Evolutionary conservation across 92 coral and sea anemone genomes (phyloP), one percentile per base, ranked within the genome.

Genomic region (Metridium senile): DNA sequence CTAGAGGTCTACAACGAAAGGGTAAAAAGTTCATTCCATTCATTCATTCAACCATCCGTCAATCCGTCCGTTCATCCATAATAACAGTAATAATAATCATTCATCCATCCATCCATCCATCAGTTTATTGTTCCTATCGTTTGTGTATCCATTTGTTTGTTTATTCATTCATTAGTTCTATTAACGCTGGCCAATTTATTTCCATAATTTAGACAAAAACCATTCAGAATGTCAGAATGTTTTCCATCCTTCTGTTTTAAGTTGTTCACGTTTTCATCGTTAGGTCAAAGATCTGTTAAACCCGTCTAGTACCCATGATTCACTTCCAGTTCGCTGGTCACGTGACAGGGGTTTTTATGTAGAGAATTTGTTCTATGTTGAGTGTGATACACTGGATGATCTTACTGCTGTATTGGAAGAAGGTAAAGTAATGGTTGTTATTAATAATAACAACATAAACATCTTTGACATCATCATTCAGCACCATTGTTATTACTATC

Each of bases 241-340:
- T 13, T 39, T 39, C 8, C 6, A 39, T 39, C 13, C 6, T 39
- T 4, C 13, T 39, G 13, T 39, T 39, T 4, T 39, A 4, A 13
- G 49, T 39, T 39, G 49, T 6, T 6, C 49, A 4, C 13, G 49
- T 39, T 39, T 39, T 39, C 49, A 39, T 13, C 49, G 13, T 39
- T 39, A 95, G 99, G 97, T 95, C 8, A 89, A 96, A 74, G 99
- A 96, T 57, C 79, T 96, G 66, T 82, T 96, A 58, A 93, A 96
- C 72, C 96, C 97, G 0, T 96, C 99, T 9, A 87, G 89, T 51
- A 87, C 99, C 17, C 97, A 93, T 70, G 99, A 96, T 58, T 96
- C 99, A 0, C 92, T 96, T 21, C 97, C 91, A 7, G 99, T 95
- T 18, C 91, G 99, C 54, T 95, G 99, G 99, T 86, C 97, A 77